Evolutionary conservation across 2,113 vertebrate species (phyloP).

Genomic region (Serilophus lunatus): DNA sequence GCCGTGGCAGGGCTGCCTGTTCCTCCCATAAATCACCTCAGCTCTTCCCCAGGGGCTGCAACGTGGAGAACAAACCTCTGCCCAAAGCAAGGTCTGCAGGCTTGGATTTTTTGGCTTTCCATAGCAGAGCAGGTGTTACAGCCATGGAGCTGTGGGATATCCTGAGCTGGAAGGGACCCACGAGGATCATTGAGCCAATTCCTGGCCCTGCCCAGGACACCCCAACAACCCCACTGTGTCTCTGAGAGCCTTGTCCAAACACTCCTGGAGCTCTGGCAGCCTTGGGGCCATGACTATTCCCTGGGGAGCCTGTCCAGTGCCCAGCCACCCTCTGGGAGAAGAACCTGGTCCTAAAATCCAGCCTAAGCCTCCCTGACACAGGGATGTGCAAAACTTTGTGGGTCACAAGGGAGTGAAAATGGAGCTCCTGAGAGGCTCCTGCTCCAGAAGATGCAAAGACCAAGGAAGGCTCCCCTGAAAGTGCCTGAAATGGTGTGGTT

Average conservation of each 20-base stretch:
- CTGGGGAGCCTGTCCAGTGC: not conserved
- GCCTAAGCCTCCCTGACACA: rapidly evolving
- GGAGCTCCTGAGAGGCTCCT: not conserved
- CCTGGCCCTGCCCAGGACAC: not conserved
- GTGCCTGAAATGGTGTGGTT: not conserved
- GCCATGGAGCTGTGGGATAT: not conserved
- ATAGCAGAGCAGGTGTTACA: not conserved
- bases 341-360: not conserved
- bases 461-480: not conserved
- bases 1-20: not conserved
- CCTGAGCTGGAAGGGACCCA: not conserved
- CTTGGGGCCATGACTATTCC: not conserved
- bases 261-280: not conserved
- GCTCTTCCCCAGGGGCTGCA: not conserved
- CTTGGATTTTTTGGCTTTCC: not conserved
- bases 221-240: not conserved
- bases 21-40: not conserved
- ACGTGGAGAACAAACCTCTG: not conserved
- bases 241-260: not conserved
- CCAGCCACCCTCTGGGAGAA: not conserved
- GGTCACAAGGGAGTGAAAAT: not conserved
- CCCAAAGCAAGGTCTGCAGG: not conserved
- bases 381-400: not conserved
- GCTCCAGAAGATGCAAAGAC: not conserved
- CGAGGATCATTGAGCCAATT: rapidly evolving